These are phyloP conservation scores for Platysteira castanea DNA, from an alignment of 2,113 vertebrate genomes.

Conservation along the genomic window DNA sequence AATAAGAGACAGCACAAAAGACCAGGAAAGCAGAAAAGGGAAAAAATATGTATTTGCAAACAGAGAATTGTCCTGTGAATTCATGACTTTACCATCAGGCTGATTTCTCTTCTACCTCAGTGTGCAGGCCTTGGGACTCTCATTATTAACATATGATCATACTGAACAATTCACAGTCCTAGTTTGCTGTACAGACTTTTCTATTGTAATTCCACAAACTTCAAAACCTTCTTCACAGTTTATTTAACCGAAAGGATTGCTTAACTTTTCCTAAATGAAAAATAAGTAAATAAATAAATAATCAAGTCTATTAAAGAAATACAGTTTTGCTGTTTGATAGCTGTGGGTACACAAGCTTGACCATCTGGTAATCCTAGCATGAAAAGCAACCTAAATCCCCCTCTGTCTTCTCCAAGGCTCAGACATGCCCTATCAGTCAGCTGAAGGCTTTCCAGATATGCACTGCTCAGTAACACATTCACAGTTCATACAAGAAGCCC, in stretches of 20 bases:
- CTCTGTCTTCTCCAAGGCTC: neutral
- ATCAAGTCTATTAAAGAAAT: neutral
- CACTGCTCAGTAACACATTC: neutral
- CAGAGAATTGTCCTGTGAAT: neutral
- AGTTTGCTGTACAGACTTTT: neutral
- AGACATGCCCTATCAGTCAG: neutral
- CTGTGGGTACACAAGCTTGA: neutral
- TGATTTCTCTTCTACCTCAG: neutral
- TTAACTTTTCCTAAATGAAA: neutral
- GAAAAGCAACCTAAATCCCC: neutral
- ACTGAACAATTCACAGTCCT: fast-evolving
- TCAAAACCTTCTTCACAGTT: neutral
- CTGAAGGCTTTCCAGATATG: neutral
- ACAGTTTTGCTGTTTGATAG: neutral
- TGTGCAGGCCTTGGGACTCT: neutral
- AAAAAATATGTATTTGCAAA: neutral
- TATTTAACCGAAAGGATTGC: neutral
- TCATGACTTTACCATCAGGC: neutral
- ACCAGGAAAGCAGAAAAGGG: neutral
- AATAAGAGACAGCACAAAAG: neutral
- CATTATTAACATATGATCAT: neutral
- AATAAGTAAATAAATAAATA: neutral
- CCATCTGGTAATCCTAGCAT: neutral
- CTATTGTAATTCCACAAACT: neutral
- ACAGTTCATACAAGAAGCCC: neutral